Evolutionary conservation across 2,888 invertebrate genomes (phyloP).

Genomic region (Ennomos fuscantarius): DNA sequence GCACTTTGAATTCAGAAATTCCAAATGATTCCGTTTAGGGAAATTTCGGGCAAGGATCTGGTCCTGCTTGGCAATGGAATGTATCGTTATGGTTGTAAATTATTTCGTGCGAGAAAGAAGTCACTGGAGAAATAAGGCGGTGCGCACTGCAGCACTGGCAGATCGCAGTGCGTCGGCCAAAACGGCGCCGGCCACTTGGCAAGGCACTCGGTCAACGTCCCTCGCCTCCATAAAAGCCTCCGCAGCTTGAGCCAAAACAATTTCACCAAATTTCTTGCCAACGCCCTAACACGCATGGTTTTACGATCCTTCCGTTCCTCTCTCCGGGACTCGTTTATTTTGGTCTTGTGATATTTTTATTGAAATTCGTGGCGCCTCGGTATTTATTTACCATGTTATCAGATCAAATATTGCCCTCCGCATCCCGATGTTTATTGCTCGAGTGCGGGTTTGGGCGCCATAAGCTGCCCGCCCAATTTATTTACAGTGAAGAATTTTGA

Average conservation of each 20-base stretch:
- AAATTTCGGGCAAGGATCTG: conserved; percentile 40
- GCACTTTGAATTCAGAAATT: conserved; percentile 34
- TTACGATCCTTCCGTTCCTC: conserved; percentile 71
- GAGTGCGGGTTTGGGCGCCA: conserved; percentile 42
- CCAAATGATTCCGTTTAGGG: conserved; percentile 35
- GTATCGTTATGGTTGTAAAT: conserved; percentile 66
- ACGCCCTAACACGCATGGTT: conserved; percentile 77
- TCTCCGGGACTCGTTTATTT: conserved; percentile 66
- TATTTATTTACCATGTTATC: conserved; percentile 66
- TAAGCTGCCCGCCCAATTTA: conserved; percentile 46
- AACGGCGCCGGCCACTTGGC: conserved; percentile 82
- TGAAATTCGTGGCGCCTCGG: conserved; percentile 63
- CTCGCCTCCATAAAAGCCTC: conserved; percentile 78
- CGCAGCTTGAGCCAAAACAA: conserved; percentile 79
- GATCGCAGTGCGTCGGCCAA: conserved; percentile 78
- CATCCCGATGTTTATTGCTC: conserved; percentile 52
- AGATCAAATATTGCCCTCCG: conserved; percentile 62
- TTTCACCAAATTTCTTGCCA: conserved; percentile 81
- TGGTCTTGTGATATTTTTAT: conserved; percentile 66
- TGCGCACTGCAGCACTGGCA: conserved; percentile 77
- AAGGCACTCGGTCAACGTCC: conserved; percentile 80
- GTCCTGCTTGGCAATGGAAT: conserved; percentile 72
- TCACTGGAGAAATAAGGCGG: conserved; percentile 61
- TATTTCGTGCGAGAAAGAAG: conserved; percentile 66
- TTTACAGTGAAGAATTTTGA: conserved; percentile 39